phyloP scores from a whole-genome alignment of 2,888 invertebrate species.

The Operophtera brumata region DNA sequence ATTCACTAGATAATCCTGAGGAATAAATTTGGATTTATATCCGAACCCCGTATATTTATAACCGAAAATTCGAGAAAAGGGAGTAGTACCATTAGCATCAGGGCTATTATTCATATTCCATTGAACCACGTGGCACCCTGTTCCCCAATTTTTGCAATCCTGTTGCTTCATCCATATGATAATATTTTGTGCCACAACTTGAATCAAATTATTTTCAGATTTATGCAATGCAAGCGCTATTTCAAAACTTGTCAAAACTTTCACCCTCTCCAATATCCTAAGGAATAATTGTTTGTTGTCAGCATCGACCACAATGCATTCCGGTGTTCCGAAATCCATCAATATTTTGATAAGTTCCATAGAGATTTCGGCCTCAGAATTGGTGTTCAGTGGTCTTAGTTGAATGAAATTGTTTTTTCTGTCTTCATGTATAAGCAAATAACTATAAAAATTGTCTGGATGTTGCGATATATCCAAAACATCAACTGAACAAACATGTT shows the following conservation, averaged over 20 bases:
- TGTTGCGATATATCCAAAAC: slow-evolving; percentile 10
- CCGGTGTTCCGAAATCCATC: slow-evolving; percentile 23
- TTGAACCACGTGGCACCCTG: slow-evolving; percentile 23
- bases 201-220: not conserved
- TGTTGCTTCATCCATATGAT: slow-evolving; percentile 8
- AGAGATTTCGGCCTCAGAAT: slow-evolving; percentile 3
- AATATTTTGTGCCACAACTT: slow-evolving; percentile 11
- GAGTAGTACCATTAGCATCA: not conserved
- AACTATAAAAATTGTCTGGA: slow-evolving; percentile 4
- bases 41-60: slow-evolving; percentile 5
- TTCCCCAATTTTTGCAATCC: slow-evolving; percentile 16
- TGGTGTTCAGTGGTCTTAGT: slow-evolving; percentile 18
- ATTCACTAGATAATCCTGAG: not conserved
- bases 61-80: slow-evolving; percentile 14
- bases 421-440: slow-evolving; percentile 20
- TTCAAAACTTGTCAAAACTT: not conserved
- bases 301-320: slow-evolving; percentile 10
- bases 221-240: slow-evolving; percentile 3
- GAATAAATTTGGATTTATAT: slow-evolving; percentile 6
- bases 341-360: slow-evolving; percentile 20
- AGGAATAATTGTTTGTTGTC: not conserved
- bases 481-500: slow-evolving; percentile 10
- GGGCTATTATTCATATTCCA: slow-evolving; percentile 22
- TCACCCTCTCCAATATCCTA: not conserved
- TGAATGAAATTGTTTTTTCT: slow-evolving; percentile 17